phyloP scores from a whole-genome alignment of 2,888 invertebrate genomes.

The Cordilura impudica region DNA sequence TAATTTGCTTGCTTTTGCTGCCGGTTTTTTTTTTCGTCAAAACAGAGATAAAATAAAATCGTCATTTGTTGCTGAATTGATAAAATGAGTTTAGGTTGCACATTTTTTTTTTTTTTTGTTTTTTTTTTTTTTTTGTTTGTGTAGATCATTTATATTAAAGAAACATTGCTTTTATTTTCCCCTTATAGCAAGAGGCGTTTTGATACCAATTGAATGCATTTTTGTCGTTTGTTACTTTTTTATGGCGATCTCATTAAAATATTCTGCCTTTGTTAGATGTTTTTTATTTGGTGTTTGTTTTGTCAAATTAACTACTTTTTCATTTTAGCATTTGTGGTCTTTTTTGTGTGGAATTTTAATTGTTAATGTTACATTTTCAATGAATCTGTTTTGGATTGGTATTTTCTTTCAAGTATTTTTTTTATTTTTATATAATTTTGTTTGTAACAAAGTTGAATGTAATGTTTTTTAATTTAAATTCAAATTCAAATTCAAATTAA shows the following conservation, averaged over 20 bases:
- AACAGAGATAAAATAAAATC: conserved; percentile 22
- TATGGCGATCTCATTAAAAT: conserved; percentile 55
- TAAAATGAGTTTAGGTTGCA: conserved; percentile 27
- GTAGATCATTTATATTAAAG: conserved; percentile 31
- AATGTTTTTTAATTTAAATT: conserved; percentile 24
- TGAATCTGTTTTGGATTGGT: conserved; percentile 28
- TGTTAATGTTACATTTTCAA: conserved; percentile 25
- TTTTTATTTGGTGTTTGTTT: conserved; percentile 11
- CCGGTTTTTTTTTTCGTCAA: conserved; percentile 16
- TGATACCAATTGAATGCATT: conserved; percentile 19
- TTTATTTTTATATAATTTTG: conserved; percentile 10
- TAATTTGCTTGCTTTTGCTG: conserved; percentile 21
- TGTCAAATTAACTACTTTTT: conserved; percentile 25
- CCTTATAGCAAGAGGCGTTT: conserved; percentile 40
- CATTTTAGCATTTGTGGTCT: not conserved
- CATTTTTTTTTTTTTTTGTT: conserved; percentile 5
- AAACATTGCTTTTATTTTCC: not conserved
- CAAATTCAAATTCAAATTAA: conserved; percentile 40
- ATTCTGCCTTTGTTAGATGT: conserved; percentile 42
- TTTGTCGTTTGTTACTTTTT: not conserved
- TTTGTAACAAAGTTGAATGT: conserved; percentile 2
- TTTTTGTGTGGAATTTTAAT: conserved; percentile 39
- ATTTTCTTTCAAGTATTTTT: not conserved
- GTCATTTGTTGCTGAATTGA: conserved; percentile 17
- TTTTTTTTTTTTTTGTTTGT: conserved; percentile 1